Percentiles rank a stretch among this genome's conserved stretches.
These are phyloP conservation scores for Serrognathus titanus DNA, from an alignment of 2,888 invertebrate genomes.

Conservation along the genomic window DNA sequence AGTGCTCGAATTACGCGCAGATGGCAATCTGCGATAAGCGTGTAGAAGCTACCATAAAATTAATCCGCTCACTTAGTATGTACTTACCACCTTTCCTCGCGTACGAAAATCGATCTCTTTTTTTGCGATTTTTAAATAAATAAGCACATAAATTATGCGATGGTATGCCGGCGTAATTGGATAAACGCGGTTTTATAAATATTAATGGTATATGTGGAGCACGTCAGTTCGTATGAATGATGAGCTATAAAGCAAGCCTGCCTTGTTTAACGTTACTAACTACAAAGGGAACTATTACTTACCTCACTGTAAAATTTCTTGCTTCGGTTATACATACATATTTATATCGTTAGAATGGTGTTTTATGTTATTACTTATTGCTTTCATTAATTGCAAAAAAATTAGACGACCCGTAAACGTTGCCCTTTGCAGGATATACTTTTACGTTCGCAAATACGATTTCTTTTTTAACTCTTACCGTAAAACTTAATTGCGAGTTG, in stretches of 20 bases:
- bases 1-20: not conserved
- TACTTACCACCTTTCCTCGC: constrained; percentile 1
- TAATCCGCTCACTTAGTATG: not conserved
- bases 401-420: too few relatives aligned
- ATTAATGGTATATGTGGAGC: constrained; percentile 22
- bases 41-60: not conserved
- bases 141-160: not conserved
- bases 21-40: not conserved
- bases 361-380: too few relatives aligned
- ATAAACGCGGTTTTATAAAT: constrained; percentile 24
- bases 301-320: too few relatives aligned
- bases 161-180: constrained; percentile 16
- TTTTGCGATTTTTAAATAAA: not conserved
- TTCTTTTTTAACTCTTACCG: too few relatives aligned
- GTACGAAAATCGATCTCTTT: not conserved
- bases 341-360: too few relatives aligned
- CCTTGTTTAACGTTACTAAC: constrained; percentile 12
- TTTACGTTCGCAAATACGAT: too few relatives aligned
- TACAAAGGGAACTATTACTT: not conserved
- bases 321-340: too few relatives aligned
- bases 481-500: too few relatives aligned
- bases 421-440: too few relatives aligned
- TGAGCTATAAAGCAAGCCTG: constrained; percentile 15
- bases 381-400: too few relatives aligned
- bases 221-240: constrained; percentile 22